phyloP scores from a whole-genome alignment of 2,888 invertebrate genomes.

The Drosophila nigritarsus region DNA sequence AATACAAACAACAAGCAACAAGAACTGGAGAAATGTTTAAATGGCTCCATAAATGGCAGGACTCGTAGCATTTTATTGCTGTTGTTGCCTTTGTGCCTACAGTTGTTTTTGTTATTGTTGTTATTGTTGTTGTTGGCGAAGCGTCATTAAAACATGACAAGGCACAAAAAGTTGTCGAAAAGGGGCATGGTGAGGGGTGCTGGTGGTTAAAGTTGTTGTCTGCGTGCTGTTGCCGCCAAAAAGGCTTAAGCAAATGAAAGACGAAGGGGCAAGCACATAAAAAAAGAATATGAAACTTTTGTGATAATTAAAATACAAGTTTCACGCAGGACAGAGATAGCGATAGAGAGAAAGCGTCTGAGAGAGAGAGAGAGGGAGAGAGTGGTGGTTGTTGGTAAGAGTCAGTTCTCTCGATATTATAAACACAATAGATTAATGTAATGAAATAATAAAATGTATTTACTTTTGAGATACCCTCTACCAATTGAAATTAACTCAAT shows the following conservation, averaged over 20 bases:
- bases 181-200: not conserved
- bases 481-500: not conserved
- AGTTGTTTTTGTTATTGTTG: constrained; percentile 9
- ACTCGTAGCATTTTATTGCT: constrained; percentile 73
- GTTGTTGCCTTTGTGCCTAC: constrained; percentile 49
- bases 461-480: constrained; percentile 10
- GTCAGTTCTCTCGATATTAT: constrained; percentile 19
- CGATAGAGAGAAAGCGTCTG: not conserved
- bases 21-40: constrained; percentile 47
- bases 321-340: constrained; percentile 10
- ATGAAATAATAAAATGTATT: constrained; percentile 42
- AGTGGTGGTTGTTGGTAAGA: not conserved
- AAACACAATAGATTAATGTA: constrained; percentile 37
- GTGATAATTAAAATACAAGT: constrained; percentile 70
- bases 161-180: constrained; percentile 58
- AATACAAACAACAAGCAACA: constrained; percentile 16
- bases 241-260: constrained; percentile 57
- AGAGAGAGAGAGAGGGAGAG: not conserved
- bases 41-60: constrained; percentile 68
- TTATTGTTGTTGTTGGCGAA: constrained; percentile 26
- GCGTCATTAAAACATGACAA: constrained; percentile 76
- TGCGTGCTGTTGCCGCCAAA: constrained; percentile 47
- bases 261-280: constrained; percentile 53
- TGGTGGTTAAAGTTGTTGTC: constrained; percentile 34
- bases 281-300: constrained; percentile 59